These are phyloP conservation scores for Malurus elegans DNA, from an alignment of 2,113 vertebrate species.

Conservation along the genomic window DNA sequence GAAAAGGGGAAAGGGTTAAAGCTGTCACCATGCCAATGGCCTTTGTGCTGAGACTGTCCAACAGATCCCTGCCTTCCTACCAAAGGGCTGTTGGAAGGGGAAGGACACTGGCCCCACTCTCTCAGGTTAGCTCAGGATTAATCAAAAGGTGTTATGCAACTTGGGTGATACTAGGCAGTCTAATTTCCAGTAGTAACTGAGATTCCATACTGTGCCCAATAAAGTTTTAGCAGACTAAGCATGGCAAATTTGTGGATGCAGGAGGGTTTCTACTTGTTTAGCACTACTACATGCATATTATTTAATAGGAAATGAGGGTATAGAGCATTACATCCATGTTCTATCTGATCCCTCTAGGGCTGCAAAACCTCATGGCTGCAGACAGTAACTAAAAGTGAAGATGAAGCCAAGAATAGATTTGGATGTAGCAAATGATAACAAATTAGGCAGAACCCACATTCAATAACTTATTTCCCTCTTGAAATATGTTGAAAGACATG, in stretches of 20 bases:
- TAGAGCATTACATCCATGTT: background rate
- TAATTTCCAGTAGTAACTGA: conserved; percentile 57
- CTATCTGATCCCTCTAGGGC: conserved; percentile 1
- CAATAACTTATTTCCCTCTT: background rate
- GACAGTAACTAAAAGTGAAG: conserved; percentile 15
- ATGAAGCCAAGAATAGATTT: background rate
- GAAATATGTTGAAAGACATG: background rate
- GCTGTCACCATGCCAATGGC: background rate
- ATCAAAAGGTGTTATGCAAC: conserved; percentile 32
- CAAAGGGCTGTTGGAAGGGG: background rate
- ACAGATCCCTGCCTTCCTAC: background rate
- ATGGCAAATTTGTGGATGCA: conserved; percentile 45
- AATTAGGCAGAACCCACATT: background rate
- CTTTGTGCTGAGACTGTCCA: background rate
- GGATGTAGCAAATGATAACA: background rate
- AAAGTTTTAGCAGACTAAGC: conserved; percentile 49
- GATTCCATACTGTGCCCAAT: conserved; percentile 47
- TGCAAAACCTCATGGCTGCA: background rate
- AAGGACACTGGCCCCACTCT: background rate
- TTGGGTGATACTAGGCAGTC: conserved; percentile 1
- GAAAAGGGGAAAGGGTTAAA: background rate
- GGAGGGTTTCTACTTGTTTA: conserved; percentile 42
- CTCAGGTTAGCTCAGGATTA: background rate
- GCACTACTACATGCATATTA: background rate
- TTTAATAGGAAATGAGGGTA: background rate